These are phyloP conservation scores for Danio rerio DNA, from an alignment of 2,113 vertebrate species.

Conservation along the genomic window GRCz12tu NC_133182.1:30423001-30423500, in stretches of 20 bases:
- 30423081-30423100: neutral
- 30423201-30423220: conserved; percentile 8
- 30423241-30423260: conserved; percentile 34
- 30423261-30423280: conserved; percentile 29
- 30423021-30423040: neutral
- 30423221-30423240: conserved; percentile 18
- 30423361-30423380: conserved; percentile 17
- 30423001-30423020: neutral
- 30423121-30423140: conserved; percentile 12
- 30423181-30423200: neutral
- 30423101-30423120: neutral
- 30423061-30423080: neutral
- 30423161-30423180: neutral
- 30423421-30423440: conserved; percentile 42
- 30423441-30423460: conserved; percentile 48
- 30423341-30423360: conserved; percentile 25
- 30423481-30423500: conserved; percentile 38
- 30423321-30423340: conserved; percentile 40
- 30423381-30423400: conserved; percentile 3
- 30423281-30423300: conserved; percentile 42
- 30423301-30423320: conserved; percentile 29
- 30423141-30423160: conserved; percentile 15
- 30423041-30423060: neutral
- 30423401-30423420: conserved; percentile 9
- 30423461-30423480: conserved; percentile 16